phyloP scores from a whole-genome alignment of 2,888 invertebrate genomes.

The Lithophane socia region DNA sequence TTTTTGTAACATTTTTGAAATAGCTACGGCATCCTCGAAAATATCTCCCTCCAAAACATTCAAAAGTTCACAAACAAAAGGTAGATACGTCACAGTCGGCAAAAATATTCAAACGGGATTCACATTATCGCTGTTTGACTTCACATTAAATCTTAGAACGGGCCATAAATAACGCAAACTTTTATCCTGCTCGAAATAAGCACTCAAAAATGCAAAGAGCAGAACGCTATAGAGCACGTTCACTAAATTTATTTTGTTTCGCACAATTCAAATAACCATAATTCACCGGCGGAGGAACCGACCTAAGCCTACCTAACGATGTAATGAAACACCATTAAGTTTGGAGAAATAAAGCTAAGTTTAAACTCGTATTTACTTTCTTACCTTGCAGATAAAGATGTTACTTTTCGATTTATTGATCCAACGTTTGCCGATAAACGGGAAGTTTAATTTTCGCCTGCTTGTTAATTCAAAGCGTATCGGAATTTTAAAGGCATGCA shows the following conservation, averaged over 20 bases:
- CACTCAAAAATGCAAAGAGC: slow-evolving; percentile 91
- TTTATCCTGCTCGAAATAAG: slow-evolving; percentile 90
- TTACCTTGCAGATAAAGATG: slow-evolving; percentile 87
- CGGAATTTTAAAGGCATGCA: neutral
- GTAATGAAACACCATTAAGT: slow-evolving; percentile 90
- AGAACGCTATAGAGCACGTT: slow-evolving; percentile 90
- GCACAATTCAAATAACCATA: slow-evolving; percentile 91
- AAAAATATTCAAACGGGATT: slow-evolving; percentile 84
- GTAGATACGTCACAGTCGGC: slow-evolving; percentile 73
- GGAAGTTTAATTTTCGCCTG: slow-evolving; percentile 67
- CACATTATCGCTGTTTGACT: slow-evolving; percentile 90
- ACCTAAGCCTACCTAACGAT: slow-evolving; percentile 89
- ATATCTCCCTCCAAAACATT: slow-evolving; percentile 33
- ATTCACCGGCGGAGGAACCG: slow-evolving; percentile 81
- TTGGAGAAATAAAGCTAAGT: slow-evolving; percentile 84
- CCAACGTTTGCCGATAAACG: slow-evolving; percentile 72
- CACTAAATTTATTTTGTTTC: slow-evolving; percentile 91
- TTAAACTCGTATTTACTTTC: slow-evolving; percentile 83
- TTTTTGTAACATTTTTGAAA: neutral
- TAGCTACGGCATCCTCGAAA: neutral
- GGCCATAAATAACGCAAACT: slow-evolving; percentile 89
- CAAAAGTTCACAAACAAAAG: slow-evolving; percentile 62
- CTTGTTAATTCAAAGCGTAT: slow-evolving; percentile 21
- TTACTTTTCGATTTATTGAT: slow-evolving; percentile 88
- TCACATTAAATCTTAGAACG: slow-evolving; percentile 90